Conservation (phyloP, 2,888 invertebrate species). For the Cheilosia impressa region DNA sequence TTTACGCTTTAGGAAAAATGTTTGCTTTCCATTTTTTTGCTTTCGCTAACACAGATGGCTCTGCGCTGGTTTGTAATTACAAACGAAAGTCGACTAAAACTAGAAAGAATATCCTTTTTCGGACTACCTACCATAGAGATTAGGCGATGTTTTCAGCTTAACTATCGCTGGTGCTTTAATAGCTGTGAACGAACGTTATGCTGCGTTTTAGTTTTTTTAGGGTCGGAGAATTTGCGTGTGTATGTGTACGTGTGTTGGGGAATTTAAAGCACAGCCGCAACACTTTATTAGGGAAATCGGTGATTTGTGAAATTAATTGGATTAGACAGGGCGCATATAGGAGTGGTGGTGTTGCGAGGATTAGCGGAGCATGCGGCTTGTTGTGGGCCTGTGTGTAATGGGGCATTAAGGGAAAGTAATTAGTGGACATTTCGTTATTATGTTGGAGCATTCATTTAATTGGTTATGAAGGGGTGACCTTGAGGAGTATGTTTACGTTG, state of each 20-base stretch:
- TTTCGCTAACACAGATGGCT: constrained; percentile 10
- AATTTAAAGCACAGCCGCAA: constrained; percentile 19
- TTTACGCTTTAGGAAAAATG: constrained; percentile 31
- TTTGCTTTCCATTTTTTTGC: neutral
- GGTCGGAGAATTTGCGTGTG: neutral
- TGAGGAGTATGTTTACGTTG: too few species aligned
- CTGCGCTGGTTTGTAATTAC: constrained; percentile 28
- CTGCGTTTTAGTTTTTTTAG: neutral
- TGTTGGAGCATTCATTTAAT: neutral
- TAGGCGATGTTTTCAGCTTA: constrained; percentile 24
- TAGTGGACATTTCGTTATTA: neutral
- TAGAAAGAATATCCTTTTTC: neutral
- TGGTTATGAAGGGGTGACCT: neutral
- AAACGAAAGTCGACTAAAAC: constrained; percentile 1
- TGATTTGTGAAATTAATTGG: constrained; percentile 52
- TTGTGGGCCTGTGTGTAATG: constrained; percentile 4
- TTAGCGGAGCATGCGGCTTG: neutral
- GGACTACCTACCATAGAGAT: constrained; percentile 2
- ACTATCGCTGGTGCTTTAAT: constrained; percentile 20
- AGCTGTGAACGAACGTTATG: constrained; percentile 19
- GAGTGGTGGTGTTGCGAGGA: neutral
- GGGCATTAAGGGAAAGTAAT: neutral
- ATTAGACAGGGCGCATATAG: neutral
- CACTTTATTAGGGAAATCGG: constrained; percentile 50
- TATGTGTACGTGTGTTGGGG: neutral